Evolutionary conservation across 2,113 vertebrate species (phyloP).

Genomic region (Numenius arquata): DNA sequence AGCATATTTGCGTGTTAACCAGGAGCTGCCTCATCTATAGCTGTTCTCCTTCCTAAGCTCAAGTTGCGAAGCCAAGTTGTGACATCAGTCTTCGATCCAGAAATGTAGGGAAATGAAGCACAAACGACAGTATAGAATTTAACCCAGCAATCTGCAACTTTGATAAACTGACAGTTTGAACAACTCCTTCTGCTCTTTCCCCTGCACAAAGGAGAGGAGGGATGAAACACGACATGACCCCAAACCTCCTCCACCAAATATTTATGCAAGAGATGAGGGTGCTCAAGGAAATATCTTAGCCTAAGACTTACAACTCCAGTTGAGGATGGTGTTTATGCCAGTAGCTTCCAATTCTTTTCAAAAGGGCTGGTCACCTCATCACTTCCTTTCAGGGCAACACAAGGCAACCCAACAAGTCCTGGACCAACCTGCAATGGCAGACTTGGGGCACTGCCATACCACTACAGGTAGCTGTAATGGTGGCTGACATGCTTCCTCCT

Average conservation of each 20-base stretch:
- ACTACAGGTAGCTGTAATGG: not conserved
- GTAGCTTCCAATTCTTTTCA: not conserved
- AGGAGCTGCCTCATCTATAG: constrained; percentile 47
- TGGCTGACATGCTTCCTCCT: not conserved
- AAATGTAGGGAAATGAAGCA: not conserved
- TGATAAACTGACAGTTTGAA: not conserved
- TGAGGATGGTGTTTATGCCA: not conserved
- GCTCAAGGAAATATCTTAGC: not conserved
- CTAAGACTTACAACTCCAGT: not conserved
- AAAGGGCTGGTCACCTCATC: not conserved
- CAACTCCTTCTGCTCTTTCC: not conserved
- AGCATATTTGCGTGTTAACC: constrained; percentile 63
- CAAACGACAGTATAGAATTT: not conserved
- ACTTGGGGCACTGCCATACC: not conserved
- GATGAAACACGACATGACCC: not conserved
- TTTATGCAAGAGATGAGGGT: not conserved
- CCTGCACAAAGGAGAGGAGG: not conserved
- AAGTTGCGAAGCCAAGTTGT: constrained; percentile 23
- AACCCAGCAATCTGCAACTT: not conserved
- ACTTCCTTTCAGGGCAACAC: not conserved
- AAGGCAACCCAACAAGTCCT: not conserved
- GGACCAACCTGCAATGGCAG: not conserved
- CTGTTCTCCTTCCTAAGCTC: constrained; percentile 23
- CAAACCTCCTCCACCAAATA: not conserved
- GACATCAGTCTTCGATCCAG: constrained; percentile 48